These are phyloP conservation scores for Halesus radiatus DNA, from an alignment of 1,140 invertebrate species.

Conservation along the genomic window DNA sequence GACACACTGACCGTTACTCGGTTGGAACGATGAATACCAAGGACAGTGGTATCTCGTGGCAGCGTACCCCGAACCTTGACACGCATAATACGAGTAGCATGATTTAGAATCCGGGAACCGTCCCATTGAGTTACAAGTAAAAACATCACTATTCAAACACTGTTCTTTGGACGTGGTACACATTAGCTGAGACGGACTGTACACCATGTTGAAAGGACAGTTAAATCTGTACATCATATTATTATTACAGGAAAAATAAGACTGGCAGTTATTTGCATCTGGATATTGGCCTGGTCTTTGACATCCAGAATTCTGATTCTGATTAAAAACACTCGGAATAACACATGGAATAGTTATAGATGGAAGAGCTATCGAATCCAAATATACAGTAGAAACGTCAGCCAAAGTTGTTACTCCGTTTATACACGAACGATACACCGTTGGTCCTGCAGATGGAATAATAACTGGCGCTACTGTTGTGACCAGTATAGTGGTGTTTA, in stretches of 20 bases:
- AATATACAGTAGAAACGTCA: too few species aligned
- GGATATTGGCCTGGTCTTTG: constrained; percentile 10
- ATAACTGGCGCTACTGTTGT: too few species aligned
- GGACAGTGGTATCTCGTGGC: constrained; percentile 23
- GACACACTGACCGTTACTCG: constrained; percentile 6
- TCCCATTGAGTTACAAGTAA: background rate
- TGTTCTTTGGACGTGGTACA: constrained; percentile 17
- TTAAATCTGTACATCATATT: background rate
- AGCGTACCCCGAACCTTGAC: constrained; percentile 5
- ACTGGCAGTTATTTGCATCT: constrained; percentile 21
- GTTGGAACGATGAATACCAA: constrained; percentile 8
- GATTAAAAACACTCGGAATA: too few species aligned
- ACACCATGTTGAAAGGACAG: constrained; percentile 34
- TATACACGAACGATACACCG: background rate
- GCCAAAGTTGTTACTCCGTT: too few species aligned
- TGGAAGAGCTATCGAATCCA: too few species aligned
- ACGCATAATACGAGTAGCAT: constrained; percentile 26
- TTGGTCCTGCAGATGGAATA: too few species aligned
- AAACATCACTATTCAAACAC: background rate
- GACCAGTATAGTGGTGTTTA: too few species aligned
- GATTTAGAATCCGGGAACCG: constrained; percentile 28
- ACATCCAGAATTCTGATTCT: background rate
- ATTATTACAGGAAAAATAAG: constrained; percentile 18
- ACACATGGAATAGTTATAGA: too few species aligned
- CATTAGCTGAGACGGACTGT: constrained; percentile 13